These are phyloP conservation scores for Xiphophorus couchianus DNA, from an alignment of 2,113 vertebrate genomes.

Conservation along the genomic window DNA sequence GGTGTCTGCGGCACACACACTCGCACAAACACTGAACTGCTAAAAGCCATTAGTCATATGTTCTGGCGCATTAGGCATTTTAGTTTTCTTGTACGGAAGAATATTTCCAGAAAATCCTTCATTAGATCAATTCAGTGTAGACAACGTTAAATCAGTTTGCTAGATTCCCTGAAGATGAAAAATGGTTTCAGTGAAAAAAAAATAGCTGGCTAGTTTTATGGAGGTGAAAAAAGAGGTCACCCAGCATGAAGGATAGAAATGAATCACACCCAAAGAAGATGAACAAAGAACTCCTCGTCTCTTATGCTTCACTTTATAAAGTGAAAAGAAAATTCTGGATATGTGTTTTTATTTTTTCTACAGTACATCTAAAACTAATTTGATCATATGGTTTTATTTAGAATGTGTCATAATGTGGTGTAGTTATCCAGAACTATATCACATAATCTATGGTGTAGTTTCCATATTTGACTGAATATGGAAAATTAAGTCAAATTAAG, in stretches of 20 bases:
- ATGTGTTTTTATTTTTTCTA: background rate
- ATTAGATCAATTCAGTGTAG: background rate
- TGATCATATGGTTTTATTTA: no score
- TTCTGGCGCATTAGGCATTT: background rate
- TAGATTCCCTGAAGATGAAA: slow-evolving; percentile 28
- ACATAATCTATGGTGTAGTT: no score
- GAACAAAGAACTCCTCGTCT: slow-evolving; percentile 27
- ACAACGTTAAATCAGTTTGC: background rate
- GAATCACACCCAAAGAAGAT: slow-evolving; percentile 49
- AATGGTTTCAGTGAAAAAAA: slow-evolving; percentile 9
- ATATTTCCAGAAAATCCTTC: background rate
- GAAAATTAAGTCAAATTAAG: background rate
- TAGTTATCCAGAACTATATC: background rate
- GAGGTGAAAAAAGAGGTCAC: slow-evolving; percentile 47
- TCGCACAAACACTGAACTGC: background rate
- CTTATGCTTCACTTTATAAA: slow-evolving; percentile 3
- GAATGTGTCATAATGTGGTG: background rate
- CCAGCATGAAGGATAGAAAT: slow-evolving; percentile 41
- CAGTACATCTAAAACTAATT: background rate
- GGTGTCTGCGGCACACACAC: background rate
- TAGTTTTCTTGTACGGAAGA: background rate
- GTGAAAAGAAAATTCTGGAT: background rate
- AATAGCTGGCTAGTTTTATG: slow-evolving; percentile 49
- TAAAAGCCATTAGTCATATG: background rate
- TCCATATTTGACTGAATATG: background rate